These are phyloP conservation scores for Sorex araneus DNA, from an alignment of 2,113 vertebrate genomes.

Conservation along the genomic window DNA sequence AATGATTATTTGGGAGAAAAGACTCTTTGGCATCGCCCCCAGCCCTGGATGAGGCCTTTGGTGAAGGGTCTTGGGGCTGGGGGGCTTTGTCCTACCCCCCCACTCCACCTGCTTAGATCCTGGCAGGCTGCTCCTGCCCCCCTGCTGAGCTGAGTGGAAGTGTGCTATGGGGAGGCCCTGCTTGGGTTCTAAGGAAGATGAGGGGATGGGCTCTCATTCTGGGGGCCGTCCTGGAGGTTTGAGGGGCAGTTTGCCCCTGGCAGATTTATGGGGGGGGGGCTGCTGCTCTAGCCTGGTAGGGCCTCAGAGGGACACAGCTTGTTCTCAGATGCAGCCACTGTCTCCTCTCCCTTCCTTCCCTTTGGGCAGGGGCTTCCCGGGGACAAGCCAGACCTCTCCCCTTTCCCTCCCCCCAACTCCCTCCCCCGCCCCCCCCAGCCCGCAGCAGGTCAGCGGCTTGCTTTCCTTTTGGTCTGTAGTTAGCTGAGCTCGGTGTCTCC, in stretches of 20 bases:
- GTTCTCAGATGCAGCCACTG: background rate
- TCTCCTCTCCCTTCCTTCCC: conserved; percentile 21
- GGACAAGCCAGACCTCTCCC: conserved; percentile 58
- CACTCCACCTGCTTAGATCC: conserved; percentile 20
- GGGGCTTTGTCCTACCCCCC: background rate
- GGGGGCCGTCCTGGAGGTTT: background rate
- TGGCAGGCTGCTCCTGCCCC: conserved; percentile 38
- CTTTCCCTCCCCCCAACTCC: background rate
- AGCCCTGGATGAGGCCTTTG: conserved; percentile 40
- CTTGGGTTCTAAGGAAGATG: conserved; percentile 53
- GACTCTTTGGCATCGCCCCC: conserved; percentile 44
- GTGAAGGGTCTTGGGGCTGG: conserved; percentile 21
- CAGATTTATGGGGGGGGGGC: background rate
- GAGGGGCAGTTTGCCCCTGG: conserved; percentile 42
- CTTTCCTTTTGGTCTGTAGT: background rate
- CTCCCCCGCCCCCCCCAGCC: fast-evolving
- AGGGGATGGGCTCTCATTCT: conserved; percentile 58
- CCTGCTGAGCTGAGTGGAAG: conserved; percentile 55
- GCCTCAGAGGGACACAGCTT: conserved; percentile 10
- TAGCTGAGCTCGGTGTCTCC: conserved; percentile 65
- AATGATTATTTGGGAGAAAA: background rate
- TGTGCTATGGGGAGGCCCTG: background rate
- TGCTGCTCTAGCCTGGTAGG: background rate
- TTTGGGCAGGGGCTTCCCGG: conserved; percentile 54
- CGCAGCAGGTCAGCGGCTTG: conserved; percentile 18